Evolutionary conservation across 2,888 invertebrate species (phyloP), one percentile per base, ranked within the genome.

Genomic region (Nematopogon swammerdamellus): DNA sequence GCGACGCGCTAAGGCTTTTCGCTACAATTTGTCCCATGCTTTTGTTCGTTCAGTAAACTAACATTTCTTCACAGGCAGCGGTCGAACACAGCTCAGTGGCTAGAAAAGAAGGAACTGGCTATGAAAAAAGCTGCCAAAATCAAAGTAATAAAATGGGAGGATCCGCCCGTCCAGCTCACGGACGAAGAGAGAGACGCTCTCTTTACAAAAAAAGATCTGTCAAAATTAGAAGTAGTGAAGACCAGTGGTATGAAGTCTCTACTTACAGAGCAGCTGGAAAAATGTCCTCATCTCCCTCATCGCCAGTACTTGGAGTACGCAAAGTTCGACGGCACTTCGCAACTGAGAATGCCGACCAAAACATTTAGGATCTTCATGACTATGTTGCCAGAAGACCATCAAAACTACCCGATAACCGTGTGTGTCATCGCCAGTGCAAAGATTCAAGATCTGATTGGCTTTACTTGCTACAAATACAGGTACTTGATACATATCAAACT

Each of bases 231-330:
- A n/a, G n/a, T n/a, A n/a, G n/a, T n/a, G n/a, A n/a, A n/a, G n/a
- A n/a, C n/a, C n/a, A 62, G 62, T 6, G 64, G 63, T 14, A 57
- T 63, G 56, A 73, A 67, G 56, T 95, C 95, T 19, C 72, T 88
- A 52, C 72, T 97, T 45, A 77, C 91, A 0, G 85, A 89, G 59
- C 88, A 91, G 57, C 67, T 97, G 45, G 85, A 88, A 57, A 88
- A 88, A 59, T 89, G 87, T 57, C 89, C 90, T 0, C 83, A 86
- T 59, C 73, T 89, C 53, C 90, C 91, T 1, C 85, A 88, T 60
- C 93, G 95, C 69, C 93, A 94, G 48, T 97, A 91, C 70, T 83
- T 90, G 54, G 91, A 92, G 61, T 97, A 89, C 80, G 91, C 94
- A 2, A 91, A 90, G 70, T 97, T 91, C 70, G 96, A 97, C 79